Evolutionary conservation across 2,888 invertebrate genomes (phyloP), one percentile per base, ranked within the genome.

Genomic region (Hololepta plana): DNA sequence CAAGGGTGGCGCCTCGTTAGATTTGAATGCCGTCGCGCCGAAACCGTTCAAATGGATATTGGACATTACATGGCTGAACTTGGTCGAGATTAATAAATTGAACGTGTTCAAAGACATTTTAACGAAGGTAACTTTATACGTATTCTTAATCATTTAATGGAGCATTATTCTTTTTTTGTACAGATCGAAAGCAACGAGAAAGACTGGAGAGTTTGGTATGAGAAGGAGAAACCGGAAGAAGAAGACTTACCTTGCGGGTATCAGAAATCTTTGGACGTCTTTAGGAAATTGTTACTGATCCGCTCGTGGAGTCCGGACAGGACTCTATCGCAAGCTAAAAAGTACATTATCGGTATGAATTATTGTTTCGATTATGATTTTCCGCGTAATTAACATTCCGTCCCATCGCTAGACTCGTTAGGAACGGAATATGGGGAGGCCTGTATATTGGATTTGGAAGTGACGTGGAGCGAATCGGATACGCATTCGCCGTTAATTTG

Each of bases 251-350:
- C 93, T 0, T 87, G 85, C 47, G 85, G 84, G 0, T 93, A 88
- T 48, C 75, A 81, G 30, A 74, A 72, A 29, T 67, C 71, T 21
- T 58, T 93, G 15, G 91, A 91, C 46, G 79, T 87, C 0, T 93
- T 91, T 45, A 64, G 88, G 11, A 87, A 87, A 46, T 51, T 79
- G 14, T 53, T 95, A 10, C 57, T 95, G 9, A 79, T 95, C 27
- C 64, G 93, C 40, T 87, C 82, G 0, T 93, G 91, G 91, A 88
- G 90, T 51, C 91, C 91, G 0, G 93, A 95, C 49, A 64, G 93
- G 38, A 91, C 90, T 0, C 62, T 93, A 16, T 88, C 91, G 0
- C 91, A 91, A 57, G 90, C 93, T 1, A 72, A 80, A 40, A 80
- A 75, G 47, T 93, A 90, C 46, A 80, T 93, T 19, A 72, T 81